Evolutionary conservation across 2,113 vertebrate genomes (phyloP).

Genomic region (Amblyopsis rosae): DNA sequence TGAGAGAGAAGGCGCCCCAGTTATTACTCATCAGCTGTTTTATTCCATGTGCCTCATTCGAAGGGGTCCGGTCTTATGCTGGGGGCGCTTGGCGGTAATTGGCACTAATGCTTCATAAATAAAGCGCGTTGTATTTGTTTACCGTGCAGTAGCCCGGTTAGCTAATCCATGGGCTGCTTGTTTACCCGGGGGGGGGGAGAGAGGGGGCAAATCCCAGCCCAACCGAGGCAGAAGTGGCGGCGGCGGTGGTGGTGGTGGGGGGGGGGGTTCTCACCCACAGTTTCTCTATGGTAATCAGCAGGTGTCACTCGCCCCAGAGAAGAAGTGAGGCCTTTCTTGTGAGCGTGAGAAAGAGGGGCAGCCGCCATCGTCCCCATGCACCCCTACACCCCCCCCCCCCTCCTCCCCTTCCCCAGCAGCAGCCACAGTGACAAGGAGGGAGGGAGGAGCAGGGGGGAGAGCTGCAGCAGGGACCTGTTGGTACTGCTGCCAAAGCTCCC

Average conservation of each 20-base stretch:
- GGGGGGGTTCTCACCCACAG: conserved; percentile 78
- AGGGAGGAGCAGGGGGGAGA: conserved; percentile 49
- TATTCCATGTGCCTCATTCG: conserved; percentile 12
- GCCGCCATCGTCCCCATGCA: conserved; percentile 58
- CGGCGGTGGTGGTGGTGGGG: background rate
- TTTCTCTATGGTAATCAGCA: conserved; percentile 92
- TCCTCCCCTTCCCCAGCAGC: conserved; percentile 35
- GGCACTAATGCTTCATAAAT: conserved; percentile 67
- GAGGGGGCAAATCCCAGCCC: conserved; percentile 66
- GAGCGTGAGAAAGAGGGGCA: conserved; percentile 87
- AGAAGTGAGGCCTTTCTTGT: conserved; percentile 83
- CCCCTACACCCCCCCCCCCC: conserved; percentile 39
- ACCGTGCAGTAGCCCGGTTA: conserved; percentile 76
- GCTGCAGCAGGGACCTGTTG: conserved; percentile 74
- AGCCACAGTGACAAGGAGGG: conserved; percentile 59
- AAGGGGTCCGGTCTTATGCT: conserved; percentile 21
- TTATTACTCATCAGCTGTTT: conserved; percentile 7
- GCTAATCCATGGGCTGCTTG: conserved; percentile 79
- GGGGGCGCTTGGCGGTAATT: conserved; percentile 57
- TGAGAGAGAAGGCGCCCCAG: background rate
- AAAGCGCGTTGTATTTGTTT: conserved; percentile 77
- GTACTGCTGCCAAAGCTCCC: conserved; percentile 71
- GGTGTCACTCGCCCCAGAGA: conserved; percentile 84
- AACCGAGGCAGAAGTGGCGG: conserved; percentile 62
- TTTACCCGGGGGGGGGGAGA: conserved; percentile 68